Evolutionary conservation across 2,113 vertebrate genomes (phyloP).

Genomic region (Apaloderma vittatum): DNA sequence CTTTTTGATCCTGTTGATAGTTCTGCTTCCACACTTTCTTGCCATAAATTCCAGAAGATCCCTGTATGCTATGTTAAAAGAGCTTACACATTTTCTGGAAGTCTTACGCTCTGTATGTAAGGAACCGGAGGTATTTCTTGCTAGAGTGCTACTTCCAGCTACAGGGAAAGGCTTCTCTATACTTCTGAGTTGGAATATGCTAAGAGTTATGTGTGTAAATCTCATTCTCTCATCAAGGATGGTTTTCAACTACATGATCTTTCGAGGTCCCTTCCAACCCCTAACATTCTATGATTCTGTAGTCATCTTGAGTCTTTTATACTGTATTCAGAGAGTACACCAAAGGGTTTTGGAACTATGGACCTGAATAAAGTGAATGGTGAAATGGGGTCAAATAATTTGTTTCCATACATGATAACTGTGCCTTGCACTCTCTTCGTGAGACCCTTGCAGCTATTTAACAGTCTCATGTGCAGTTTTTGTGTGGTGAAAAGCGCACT

Average conservation of each 20-base stretch:
- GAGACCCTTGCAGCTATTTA: not conserved
- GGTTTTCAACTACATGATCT: not conserved
- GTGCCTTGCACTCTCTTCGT: not conserved
- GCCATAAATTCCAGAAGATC: not conserved
- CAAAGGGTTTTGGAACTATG: not conserved
- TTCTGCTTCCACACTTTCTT: not conserved
- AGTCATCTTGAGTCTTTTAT: not conserved
- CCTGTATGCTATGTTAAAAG: not conserved
- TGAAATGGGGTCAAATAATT: not conserved
- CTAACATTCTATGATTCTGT: no score
- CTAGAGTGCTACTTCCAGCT: not conserved
- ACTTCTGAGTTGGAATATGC: not conserved
- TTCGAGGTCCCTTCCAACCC: no score
- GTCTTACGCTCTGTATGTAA: not conserved
- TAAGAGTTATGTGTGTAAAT: not conserved
- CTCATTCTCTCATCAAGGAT: not conserved
- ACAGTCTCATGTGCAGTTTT: accelerated
- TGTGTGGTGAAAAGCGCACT: not conserved
- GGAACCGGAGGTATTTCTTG: not conserved
- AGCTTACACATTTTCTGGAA: not conserved
- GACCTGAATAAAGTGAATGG: not conserved
- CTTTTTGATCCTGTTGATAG: not conserved
- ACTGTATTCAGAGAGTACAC: not conserved
- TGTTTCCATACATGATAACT: not conserved
- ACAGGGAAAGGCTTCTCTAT: not conserved